Conservation (phyloP, 2,113 vertebrate species). For the Eira barbara region DNA sequence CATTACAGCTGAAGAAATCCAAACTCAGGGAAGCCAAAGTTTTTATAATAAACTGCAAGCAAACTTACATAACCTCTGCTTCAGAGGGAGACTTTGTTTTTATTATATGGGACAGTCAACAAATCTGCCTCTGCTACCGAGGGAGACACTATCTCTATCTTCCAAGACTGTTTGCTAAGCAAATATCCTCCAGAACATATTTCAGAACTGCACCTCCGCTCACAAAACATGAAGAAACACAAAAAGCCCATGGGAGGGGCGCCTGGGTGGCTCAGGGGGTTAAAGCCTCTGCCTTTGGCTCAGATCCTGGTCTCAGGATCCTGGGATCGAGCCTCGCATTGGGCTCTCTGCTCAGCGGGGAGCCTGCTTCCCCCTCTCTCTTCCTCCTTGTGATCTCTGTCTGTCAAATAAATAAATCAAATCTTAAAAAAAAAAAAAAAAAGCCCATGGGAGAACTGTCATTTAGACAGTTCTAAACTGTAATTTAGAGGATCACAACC, state of each 20-base stretch:
- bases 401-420: too few species aligned
- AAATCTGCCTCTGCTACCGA: neutral
- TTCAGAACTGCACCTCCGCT: neutral
- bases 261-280: too few species aligned
- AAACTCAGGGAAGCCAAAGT: neutral
- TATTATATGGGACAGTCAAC: neutral
- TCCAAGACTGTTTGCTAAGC: neutral
- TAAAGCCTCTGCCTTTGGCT: too few species aligned
- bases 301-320: too few species aligned
- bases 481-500: neutral
- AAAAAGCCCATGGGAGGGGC: neutral
- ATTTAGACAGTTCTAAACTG: neutral
- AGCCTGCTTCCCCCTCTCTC: too few species aligned
- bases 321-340: too few species aligned
- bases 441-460: neutral
- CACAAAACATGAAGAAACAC: neutral
- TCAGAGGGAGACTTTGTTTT: neutral
- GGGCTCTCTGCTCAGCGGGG: too few species aligned
- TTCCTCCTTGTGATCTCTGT: too few species aligned
- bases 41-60: neutral
- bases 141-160: neutral
- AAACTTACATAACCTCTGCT: neutral
- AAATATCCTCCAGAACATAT: neutral
- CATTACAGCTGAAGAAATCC: neutral
- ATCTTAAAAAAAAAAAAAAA: neutral